Percentiles rank a stretch among this genome's conserved stretches.
phyloP scores from a whole-genome alignment of 1,140 invertebrate genomes.

The Aphelenchoides avenae region DNA sequence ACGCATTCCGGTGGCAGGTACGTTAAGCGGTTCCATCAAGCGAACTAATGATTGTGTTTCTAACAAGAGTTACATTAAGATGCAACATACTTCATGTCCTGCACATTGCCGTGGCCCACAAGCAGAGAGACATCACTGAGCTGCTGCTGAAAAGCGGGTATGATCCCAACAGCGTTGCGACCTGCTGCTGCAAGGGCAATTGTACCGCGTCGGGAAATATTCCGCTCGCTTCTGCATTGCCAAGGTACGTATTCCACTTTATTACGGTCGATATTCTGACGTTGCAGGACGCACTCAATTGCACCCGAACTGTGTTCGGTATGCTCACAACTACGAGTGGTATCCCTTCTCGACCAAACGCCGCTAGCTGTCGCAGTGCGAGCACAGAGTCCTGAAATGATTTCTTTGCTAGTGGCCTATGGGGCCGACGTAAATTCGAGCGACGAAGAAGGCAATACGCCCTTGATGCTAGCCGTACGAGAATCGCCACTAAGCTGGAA shows the following conservation, averaged over 20 bases:
- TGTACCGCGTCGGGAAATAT: conserved; percentile 57
- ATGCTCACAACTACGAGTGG: conserved; percentile 49
- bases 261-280: too few relatives aligned
- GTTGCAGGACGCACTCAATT: conserved; percentile 43
- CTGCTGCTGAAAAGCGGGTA: conserved; percentile 56
- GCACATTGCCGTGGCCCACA: conserved; percentile 57
- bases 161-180: conserved; percentile 52
- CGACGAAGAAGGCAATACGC: conserved; percentile 58
- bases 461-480: conserved; percentile 55
- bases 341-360: conserved; percentile 58
- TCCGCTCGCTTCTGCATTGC: conserved; percentile 56
- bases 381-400: conserved; percentile 56
- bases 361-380: conserved; percentile 54
- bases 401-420: conserved; percentile 49
- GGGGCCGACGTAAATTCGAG: conserved; percentile 54
- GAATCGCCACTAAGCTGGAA: conserved; percentile 56
- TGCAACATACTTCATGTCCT: conserved; percentile 7
- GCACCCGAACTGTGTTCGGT: conserved; percentile 55
- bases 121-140: conserved; percentile 57
- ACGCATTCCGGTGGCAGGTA: conserved; percentile 57
- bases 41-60: background rate
- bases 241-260: conserved; percentile 35
- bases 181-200: conserved; percentile 55
- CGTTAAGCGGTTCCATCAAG: conserved; percentile 6
- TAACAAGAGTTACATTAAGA: background rate